phyloP scores from a whole-genome alignment of 2,888 invertebrate genomes.

The Nebria brevicollis region DNA sequence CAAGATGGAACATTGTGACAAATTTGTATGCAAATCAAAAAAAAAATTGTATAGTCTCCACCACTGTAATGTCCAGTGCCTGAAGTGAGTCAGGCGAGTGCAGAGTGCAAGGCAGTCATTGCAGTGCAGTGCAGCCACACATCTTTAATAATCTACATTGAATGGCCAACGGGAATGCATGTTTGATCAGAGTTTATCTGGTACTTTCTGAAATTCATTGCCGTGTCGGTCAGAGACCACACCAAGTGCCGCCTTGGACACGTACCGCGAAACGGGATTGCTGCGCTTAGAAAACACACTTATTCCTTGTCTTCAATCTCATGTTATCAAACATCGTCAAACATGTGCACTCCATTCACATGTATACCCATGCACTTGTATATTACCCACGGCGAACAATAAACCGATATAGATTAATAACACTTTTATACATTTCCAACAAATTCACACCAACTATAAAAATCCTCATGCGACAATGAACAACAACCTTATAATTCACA shows the following conservation, averaged over 20 bases:
- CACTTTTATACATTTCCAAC: too few species aligned
- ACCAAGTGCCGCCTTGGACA: neutral
- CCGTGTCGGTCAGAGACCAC: conserved; percentile 11
- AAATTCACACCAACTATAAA: too few species aligned
- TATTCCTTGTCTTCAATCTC: neutral
- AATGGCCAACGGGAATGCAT: conserved; percentile 23
- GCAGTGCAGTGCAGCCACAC: neutral
- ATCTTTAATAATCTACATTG: conserved; percentile 21
- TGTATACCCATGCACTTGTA: too few species aligned
- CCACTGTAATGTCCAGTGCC: neutral
- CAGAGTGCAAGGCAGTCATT: neutral
- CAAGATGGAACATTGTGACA: too few species aligned
- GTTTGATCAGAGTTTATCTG: conserved; percentile 18
- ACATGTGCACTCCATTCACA: too few species aligned
- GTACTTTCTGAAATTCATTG: conserved; percentile 21
- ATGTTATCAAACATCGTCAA: too few species aligned
- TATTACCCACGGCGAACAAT: too few species aligned
- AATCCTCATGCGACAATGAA: too few species aligned
- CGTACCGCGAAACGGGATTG: neutral
- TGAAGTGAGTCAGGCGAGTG: neutral
- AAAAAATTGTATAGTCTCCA: neutral
- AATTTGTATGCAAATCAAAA: too few species aligned
- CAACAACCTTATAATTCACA: too few species aligned
- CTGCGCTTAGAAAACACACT: neutral
- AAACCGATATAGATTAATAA: too few species aligned